phyloP scores from a whole-genome alignment of 2,113 vertebrate genomes.

The Oncorhynchus masou region DNA sequence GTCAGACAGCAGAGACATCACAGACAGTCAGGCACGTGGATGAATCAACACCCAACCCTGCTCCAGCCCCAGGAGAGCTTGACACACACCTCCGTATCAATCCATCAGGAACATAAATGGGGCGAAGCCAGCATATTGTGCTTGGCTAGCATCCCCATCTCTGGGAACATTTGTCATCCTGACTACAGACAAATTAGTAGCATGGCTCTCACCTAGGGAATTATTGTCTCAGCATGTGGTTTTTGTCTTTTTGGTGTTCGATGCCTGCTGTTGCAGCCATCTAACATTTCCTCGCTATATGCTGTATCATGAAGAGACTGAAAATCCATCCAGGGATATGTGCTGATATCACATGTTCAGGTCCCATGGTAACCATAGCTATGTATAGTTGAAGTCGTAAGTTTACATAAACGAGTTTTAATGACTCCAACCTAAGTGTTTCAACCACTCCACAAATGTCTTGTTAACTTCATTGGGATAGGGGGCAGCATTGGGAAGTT shows the following conservation, averaged over 20 bases:
- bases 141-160: constrained; percentile 16
- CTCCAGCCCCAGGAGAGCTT: constrained; percentile 46
- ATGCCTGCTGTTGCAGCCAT: background rate
- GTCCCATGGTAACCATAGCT: background rate
- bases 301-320: background rate
- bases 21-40: constrained; percentile 33
- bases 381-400: background rate
- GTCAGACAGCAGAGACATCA: constrained; percentile 43
- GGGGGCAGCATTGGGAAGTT: too few species aligned
- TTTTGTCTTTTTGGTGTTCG: background rate
- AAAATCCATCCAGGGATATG: background rate
- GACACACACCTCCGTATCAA: constrained; percentile 49
- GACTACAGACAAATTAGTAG: background rate
- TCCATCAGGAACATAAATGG: constrained; percentile 53
- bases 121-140: constrained; percentile 35
- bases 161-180: constrained; percentile 21
- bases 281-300: background rate
- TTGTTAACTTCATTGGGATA: too few species aligned
- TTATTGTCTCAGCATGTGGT: background rate
- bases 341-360: background rate
- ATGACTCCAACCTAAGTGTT: too few species aligned
- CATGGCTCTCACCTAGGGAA: background rate
- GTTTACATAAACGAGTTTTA: too few species aligned
- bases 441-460: too few species aligned
- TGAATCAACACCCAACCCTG: constrained; percentile 53